Evolutionary conservation across 2,888 invertebrate genomes (phyloP), one percentile per base, ranked within the genome.

Genomic region (Laspeyria flexula): DNA sequence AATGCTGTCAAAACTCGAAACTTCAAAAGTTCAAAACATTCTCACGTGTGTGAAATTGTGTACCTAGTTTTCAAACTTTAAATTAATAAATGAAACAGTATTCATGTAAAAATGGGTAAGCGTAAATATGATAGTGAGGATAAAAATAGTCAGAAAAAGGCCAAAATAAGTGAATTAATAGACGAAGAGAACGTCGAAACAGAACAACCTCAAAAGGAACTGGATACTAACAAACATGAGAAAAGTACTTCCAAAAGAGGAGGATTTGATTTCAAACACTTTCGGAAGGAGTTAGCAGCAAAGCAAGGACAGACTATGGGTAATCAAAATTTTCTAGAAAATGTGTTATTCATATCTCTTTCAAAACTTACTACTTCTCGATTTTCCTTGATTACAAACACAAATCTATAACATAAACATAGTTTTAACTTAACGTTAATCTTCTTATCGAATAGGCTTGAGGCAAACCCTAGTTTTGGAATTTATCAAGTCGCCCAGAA

Each of bases 191-290:
- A 60, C 33, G 53, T 53, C 11, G 67, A 60, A 10, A 38, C 53
- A 6, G 67, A 71, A 64, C 81, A 85, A 85, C 82, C 85, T 80
- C 80, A 81, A 81, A 80, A 66, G 58, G 63, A 71, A 55, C 34
- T 65, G 51, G 55, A 50, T 16, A 31, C 3, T 43, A 49, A 55
- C 48, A 59, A 53, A 70, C 61, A 51, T 56, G 59, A 11, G 11
- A 29, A 25, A 67, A 62, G 46, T 64, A 60, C 47, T n/a, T 71
- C 23, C 0, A 60, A 69, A 55, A 60, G 83, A 48, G 70, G 68
- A 13, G 79, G 71, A 63, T 95, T 95, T 71, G 93, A 94, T 75
- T 86, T 94, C 50, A 92, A 94, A 79, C 90, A 94, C 55, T 95
- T 95, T 54, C 90, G 95, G 0, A 93, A 91, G 65, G 93, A 94